Base-by-base conservation (phyloP, 2,113 vertebrate genomes). In the Apodemus speciosus region DNA sequence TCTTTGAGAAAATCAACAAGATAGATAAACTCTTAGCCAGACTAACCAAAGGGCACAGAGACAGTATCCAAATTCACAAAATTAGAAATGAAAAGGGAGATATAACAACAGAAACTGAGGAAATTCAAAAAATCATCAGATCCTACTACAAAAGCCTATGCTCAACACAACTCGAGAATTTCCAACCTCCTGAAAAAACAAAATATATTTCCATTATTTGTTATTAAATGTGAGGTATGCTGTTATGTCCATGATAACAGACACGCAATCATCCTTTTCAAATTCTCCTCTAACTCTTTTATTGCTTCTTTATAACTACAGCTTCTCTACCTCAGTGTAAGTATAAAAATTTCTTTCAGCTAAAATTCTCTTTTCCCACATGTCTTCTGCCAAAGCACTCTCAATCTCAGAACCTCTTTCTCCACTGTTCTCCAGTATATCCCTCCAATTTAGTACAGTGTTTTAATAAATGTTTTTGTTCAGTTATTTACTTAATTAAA, bases 381-480 rank as follows among this genome's bases (percentile, higher is more conserved):
- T 64, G 49, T 75, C 14, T 23, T 87, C 30, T 83, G 38, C 68
- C 62, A 72, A 60, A 72, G 20, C 1, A 79, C 25, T 64, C 15
- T 66, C 68, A 71, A 30, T 32, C 21, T 6, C 43, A 72, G 25
- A 35, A 87, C 2, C 6, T 73, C 25, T 79, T 18, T 83, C 64
- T 30, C 43, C 73, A 71, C 68, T 60, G 0, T 72, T 92, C 35
- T 85, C 35, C 4, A 43, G 11, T 21, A 13, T 35, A 38, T 58
- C 51, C 71, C 77, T 75, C 4, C 13, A 40, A 75, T 23, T 89
- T 69, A 90, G 3, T 21, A 66, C 0, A 6, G 6, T 49, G 27
- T 38, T 75, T 80, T 90, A 80, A 85, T 66, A 68, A 85, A 85
- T 90, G 43, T 79, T 89, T 87, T 92, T 93, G 38, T 53, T 91